Conservation (phyloP, 2,888 invertebrate genomes). For the Meta bourneti region DNA sequence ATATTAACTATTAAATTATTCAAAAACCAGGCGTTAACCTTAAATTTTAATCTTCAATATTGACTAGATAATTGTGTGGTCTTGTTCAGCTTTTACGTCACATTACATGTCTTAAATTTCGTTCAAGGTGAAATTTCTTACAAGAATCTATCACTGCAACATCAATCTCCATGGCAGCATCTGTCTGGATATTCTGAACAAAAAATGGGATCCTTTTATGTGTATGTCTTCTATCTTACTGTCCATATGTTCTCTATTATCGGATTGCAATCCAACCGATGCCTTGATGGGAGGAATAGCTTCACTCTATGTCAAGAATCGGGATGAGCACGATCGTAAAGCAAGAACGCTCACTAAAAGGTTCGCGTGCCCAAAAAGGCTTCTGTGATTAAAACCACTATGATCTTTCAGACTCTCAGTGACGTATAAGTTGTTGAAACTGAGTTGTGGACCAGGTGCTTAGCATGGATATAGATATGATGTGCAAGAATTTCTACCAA, state of each 20-base stretch:
- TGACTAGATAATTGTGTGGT: too few relatives aligned
- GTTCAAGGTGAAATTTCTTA: conserved; percentile 80
- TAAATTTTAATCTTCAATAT: too few relatives aligned
- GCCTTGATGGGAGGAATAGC: conserved; percentile 82
- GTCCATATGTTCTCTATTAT: conserved; percentile 81
- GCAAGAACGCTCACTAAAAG: conserved; percentile 81
- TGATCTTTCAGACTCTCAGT: too few relatives aligned
- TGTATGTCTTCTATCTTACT: conserved; percentile 81
- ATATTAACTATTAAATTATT: too few relatives aligned
- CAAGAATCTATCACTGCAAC: conserved; percentile 82
- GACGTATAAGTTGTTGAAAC: too few relatives aligned
- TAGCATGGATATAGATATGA: too few relatives aligned
- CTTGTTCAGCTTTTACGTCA: too few relatives aligned
- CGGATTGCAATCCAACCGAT: conserved; percentile 82
- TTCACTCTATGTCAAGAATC: conserved; percentile 80
- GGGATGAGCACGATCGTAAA: conserved; percentile 81
- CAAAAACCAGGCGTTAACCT: too few relatives aligned
- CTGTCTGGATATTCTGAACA: conserved; percentile 81
- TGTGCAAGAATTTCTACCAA: too few relatives aligned
- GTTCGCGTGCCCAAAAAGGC: background rate
- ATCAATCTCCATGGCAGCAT: conserved; percentile 82
- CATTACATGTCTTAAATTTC: background rate
- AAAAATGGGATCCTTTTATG: conserved; percentile 82
- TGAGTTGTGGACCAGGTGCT: too few relatives aligned
- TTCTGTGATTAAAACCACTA: too few relatives aligned